phyloP scores from a whole-genome alignment of 2,797 vertebrate genomes.

The Hydrocynus forskahlii region DNA sequence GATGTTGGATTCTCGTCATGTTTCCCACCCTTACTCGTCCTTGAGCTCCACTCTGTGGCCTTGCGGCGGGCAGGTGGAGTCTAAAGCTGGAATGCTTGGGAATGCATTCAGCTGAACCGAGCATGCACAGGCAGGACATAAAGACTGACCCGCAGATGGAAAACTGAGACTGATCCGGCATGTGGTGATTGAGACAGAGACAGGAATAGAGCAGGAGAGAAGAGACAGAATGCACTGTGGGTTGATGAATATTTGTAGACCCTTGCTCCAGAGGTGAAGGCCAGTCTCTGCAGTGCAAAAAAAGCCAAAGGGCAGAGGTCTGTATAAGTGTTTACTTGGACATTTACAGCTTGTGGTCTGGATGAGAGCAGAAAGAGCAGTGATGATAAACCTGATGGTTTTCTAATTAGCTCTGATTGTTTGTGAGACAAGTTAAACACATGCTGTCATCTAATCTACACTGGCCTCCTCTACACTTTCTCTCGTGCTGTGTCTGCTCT shows the following conservation, averaged over 20 bases:
- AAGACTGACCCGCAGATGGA: conserved; percentile 9
- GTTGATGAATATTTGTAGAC: conserved; percentile 45
- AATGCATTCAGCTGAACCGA: neutral
- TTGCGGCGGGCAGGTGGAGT: conserved; percentile 34
- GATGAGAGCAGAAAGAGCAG: conserved; percentile 29
- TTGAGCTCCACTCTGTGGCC: neutral
- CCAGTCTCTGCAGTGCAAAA: conserved; percentile 28
- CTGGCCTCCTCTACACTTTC: neutral
- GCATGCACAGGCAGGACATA: conserved; percentile 28
- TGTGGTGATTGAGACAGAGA: conserved; percentile 28
- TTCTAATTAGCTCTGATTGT: conserved; percentile 8
- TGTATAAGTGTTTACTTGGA: conserved; percentile 32
- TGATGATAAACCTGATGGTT: conserved; percentile 38
- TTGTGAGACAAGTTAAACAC: conserved; percentile 9
- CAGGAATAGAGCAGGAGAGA: conserved; percentile 31
- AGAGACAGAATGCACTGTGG: conserved; percentile 4
- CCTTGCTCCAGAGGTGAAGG: conserved; percentile 40
- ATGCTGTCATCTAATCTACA: neutral
- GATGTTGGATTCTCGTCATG: neutral
- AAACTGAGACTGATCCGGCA: conserved; percentile 31
- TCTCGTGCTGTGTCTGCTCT: neutral
- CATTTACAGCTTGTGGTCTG: conserved; percentile 33
- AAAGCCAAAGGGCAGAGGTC: conserved; percentile 47
- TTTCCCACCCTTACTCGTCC: neutral
- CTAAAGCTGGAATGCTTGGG: conserved; percentile 42